A percentile compares a stretch with the other conserved stretches of the same genome.
Conservation (phyloP, 2,888 invertebrate genomes). For the Tenthredo scrophulariae region DNA sequence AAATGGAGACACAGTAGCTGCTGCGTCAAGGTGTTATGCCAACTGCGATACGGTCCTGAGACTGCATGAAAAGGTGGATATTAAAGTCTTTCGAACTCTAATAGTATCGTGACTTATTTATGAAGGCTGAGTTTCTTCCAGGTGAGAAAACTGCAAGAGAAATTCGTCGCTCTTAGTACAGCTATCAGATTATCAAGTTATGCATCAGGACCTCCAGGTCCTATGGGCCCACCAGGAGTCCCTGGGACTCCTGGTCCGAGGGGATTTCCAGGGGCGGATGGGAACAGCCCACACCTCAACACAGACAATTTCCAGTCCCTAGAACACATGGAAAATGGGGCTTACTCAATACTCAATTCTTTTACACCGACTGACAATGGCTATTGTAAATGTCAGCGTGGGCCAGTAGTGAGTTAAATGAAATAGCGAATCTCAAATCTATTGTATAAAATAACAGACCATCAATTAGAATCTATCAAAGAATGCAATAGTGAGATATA, state of each 20-base stretch:
- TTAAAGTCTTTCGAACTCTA: neutral
- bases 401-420: constrained; percentile 81
- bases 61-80: constrained; percentile 80
- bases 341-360: constrained; percentile 81
- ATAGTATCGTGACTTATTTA: neutral
- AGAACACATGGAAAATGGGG: constrained; percentile 74
- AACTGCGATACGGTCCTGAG: constrained; percentile 83
- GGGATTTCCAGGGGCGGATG: constrained; percentile 69
- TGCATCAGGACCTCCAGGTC: constrained; percentile 80
- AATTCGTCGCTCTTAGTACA: constrained; percentile 80
- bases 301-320: constrained; percentile 51
- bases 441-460: neutral
- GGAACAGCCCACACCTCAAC: constrained; percentile 27
- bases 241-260: constrained; percentile 77
- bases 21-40: constrained; percentile 80
- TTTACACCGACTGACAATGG: constrained; percentile 82
- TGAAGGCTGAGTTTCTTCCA: neutral
- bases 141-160: constrained; percentile 63
- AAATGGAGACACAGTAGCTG: constrained; percentile 72
- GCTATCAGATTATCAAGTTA: constrained; percentile 80
- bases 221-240: constrained; percentile 78
- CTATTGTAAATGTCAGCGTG: constrained; percentile 84
- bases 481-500: neutral
- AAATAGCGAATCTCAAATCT: neutral
- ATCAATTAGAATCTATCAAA: constrained; percentile 34